phyloP scores from a whole-genome alignment of 2,113 vertebrate species.

The Oncorhynchus nerka region DNA sequence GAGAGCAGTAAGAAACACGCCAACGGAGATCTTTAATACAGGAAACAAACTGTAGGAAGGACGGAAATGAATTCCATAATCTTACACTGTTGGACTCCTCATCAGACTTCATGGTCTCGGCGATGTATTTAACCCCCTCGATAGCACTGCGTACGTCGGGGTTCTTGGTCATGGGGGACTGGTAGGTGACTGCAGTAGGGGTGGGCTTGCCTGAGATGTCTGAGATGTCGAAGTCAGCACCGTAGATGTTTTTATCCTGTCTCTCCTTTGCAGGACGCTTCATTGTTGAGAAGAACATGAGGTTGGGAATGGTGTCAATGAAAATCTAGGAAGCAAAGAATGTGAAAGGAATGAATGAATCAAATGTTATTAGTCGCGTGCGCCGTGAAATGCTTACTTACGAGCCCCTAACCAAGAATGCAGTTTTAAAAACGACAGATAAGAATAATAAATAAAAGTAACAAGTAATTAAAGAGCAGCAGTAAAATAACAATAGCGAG shows the following conservation, averaged over 20 bases:
- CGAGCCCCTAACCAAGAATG: too few species aligned
- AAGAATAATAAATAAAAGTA: too few species aligned
- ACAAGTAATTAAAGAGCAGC: too few species aligned
- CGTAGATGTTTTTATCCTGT: constrained; percentile 78
- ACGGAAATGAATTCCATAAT: not conserved
- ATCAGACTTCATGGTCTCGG: constrained; percentile 93
- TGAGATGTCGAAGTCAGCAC: constrained; percentile 91
- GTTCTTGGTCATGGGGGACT: constrained; percentile 86
- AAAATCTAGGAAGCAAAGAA: constrained; percentile 78
- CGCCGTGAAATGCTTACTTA: too few species aligned
- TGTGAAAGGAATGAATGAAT: not conserved
- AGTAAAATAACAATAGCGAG: too few species aligned
- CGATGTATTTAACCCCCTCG: constrained; percentile 92
- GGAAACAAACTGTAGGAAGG: not conserved
- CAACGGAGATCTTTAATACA: not conserved
- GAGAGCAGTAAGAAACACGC: constrained; percentile 2
- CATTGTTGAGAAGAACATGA: constrained; percentile 97
- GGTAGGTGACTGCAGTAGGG: constrained; percentile 78
- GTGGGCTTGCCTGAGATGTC: constrained; percentile 91
- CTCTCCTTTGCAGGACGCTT: constrained; percentile 88
- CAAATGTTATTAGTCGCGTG: too few species aligned
- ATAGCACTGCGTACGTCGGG: constrained; percentile 95
- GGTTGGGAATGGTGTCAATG: constrained; percentile 89
- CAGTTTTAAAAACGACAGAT: too few species aligned
- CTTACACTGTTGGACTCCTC: constrained; percentile 92